These are phyloP conservation scores for Ips nitidus DNA, from an alignment of 1,140 invertebrate species.

Conservation along the genomic window DNA sequence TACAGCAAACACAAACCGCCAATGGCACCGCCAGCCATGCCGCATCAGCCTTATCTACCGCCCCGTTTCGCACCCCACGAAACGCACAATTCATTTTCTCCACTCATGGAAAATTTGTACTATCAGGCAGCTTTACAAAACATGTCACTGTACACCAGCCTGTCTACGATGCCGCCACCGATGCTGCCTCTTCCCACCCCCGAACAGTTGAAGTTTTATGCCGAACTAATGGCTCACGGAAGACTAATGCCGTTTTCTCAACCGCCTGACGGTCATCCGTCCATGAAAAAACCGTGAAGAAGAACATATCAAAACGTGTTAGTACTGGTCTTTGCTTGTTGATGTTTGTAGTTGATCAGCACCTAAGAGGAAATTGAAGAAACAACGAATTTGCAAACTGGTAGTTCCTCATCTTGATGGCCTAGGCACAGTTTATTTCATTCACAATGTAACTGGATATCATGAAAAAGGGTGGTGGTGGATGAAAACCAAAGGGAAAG, in stretches of 20 bases:
- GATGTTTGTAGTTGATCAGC: neutral
- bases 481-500: too few relatives aligned
- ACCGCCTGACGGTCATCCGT: conserved; percentile 34
- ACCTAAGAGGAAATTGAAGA: neutral
- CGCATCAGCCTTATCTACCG: conserved; percentile 28
- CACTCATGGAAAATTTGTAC: conserved; percentile 51
- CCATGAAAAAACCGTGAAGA: conserved; percentile 35
- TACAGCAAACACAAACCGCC: neutral
- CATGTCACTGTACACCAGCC: conserved; percentile 36
- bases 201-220: conserved; percentile 54
- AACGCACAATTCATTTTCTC: conserved; percentile 35
- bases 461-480: too few relatives aligned
- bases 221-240: conserved; percentile 49
- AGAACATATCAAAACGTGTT: conserved; percentile 30
- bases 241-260: conserved; percentile 40
- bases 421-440: too few relatives aligned
- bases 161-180: conserved; percentile 31
- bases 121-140: conserved; percentile 45
- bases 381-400: neutral
- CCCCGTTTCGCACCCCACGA: conserved; percentile 32
- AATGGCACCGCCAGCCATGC: conserved; percentile 7
- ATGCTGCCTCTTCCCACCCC: conserved; percentile 45
- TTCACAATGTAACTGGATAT: too few relatives aligned
- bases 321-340: conserved; percentile 29
- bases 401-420: too few relatives aligned